Conservation (phyloP, 2,113 vertebrate species). For the Brienomyrus longianalis region DNA sequence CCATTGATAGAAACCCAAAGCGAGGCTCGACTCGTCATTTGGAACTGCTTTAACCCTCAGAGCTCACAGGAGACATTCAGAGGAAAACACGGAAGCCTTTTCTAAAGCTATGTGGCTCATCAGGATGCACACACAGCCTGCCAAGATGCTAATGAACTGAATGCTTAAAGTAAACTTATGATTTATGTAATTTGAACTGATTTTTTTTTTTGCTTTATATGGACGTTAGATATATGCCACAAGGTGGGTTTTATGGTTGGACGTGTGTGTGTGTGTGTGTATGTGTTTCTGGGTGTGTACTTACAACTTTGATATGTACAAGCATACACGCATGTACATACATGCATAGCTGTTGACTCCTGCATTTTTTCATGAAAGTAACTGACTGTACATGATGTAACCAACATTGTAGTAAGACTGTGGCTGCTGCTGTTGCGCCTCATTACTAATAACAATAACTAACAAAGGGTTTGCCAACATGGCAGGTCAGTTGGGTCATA, state of each 20-base stretch:
- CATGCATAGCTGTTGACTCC: not conserved
- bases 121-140: not conserved
- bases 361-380: not conserved
- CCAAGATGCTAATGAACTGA: not conserved
- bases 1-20: not conserved
- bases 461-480: not conserved
- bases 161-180: not conserved
- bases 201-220: not conserved
- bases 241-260: not conserved
- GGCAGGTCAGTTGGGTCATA: not conserved
- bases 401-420: not conserved
- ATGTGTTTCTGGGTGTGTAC: not conserved
- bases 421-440: not conserved
- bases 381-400: not conserved
- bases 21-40: not conserved
- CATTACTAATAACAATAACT: not conserved
- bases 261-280: not conserved
- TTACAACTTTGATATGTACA: too few species aligned
- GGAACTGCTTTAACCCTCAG: not conserved
- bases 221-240: not conserved
- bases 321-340: not conserved
- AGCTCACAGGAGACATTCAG: not conserved
- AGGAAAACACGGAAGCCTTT: not conserved
- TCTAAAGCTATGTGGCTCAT: not conserved
- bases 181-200: not conserved